Conservation (phyloP, 2,797 vertebrate species). For the Enteromius trimaculatus region DNA sequence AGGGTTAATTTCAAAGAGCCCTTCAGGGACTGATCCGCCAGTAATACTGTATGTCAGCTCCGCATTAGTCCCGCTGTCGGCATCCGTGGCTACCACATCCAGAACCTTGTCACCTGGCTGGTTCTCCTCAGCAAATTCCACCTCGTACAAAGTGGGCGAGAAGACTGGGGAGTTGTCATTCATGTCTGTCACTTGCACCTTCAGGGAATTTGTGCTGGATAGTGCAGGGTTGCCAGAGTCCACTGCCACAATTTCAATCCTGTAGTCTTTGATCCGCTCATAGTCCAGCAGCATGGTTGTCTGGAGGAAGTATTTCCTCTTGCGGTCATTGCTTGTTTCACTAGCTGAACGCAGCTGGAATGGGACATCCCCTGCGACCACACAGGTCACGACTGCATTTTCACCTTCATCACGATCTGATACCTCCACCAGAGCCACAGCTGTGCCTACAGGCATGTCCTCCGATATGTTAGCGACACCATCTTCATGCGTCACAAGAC, state of each 20-base stretch:
- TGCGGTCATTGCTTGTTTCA: slow-evolving; percentile 89
- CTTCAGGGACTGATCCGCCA: slow-evolving; percentile 76
- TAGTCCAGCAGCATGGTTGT: slow-evolving; percentile 94
- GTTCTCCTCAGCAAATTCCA: slow-evolving; percentile 91
- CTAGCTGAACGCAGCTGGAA: slow-evolving; percentile 93
- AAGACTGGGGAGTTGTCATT: slow-evolving; percentile 94
- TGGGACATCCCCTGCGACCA: slow-evolving; percentile 93
- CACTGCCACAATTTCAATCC: slow-evolving; percentile 94
- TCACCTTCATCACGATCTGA: slow-evolving; percentile 95
- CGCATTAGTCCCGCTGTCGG: slow-evolving; percentile 92
- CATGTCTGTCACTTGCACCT: slow-evolving; percentile 93
- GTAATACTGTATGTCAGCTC: slow-evolving; percentile 89
- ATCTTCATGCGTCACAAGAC: slow-evolving; percentile 90
- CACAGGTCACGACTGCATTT: slow-evolving; percentile 94
- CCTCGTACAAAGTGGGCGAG: slow-evolving; percentile 85
- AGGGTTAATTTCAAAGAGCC: slow-evolving; percentile 87
- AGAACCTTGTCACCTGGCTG: slow-evolving; percentile 87
- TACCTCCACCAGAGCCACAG: slow-evolving; percentile 95
- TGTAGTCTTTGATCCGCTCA: slow-evolving; percentile 89
- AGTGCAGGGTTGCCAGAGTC: slow-evolving; percentile 96
- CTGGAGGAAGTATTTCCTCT: slow-evolving; percentile 97
- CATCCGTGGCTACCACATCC: slow-evolving; percentile 86
- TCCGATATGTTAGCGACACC: slow-evolving; percentile 96
- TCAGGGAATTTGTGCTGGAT: slow-evolving; percentile 95
- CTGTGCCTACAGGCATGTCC: slow-evolving; percentile 91